Evolutionary conservation across 2,888 invertebrate genomes (phyloP), one percentile per base, ranked within the genome.

Genomic region (Ophion obscuratus): DNA sequence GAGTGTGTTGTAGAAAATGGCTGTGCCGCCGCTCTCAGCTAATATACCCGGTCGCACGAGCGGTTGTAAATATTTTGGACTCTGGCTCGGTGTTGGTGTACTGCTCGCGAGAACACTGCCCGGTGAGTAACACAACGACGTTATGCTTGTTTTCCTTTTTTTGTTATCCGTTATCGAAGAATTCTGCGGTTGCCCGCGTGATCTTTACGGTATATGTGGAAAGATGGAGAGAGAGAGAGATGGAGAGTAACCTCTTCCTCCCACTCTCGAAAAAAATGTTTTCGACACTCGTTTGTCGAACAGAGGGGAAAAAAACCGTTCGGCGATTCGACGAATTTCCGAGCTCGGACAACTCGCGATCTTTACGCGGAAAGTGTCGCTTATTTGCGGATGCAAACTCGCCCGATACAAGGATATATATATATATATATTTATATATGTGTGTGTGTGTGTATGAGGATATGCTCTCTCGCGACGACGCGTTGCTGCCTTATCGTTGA

Each of bases 1-100:
- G 93, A 91, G 91, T 89, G 88, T 86, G 87, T 87, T 91, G 91
- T 93, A 93, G 93, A 94, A 94, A 94, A 94, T 94, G 94, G 94
- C 94, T 93, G 92, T 92, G 93, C 92, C 92, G 93, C 92, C 92
- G 93, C 91, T 92, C 92, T 91, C 91, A 91, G 92, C 91, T 91
- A 91, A 87, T 87, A 90, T 81, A 86, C 81, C 91, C 90, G 91
- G 91, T 91, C 90, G 89, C 75, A 79, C 84, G 89, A 90, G 90
- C 89, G 90, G 89, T 91, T 92, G 93, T 92, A 93, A 93, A 93
- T 92, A 92, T 91, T 91, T 91, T 84, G 86, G 84, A 89, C 89
- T 93, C 85, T 93, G 92, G 91, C 88, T 93, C 88, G 89, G 89
- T 82, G 87, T 92, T 74, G 88, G 88, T 83, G 90, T 93, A 87